Conservation (phyloP, 2,888 invertebrate genomes). For the Synergus itoensis region DNA sequence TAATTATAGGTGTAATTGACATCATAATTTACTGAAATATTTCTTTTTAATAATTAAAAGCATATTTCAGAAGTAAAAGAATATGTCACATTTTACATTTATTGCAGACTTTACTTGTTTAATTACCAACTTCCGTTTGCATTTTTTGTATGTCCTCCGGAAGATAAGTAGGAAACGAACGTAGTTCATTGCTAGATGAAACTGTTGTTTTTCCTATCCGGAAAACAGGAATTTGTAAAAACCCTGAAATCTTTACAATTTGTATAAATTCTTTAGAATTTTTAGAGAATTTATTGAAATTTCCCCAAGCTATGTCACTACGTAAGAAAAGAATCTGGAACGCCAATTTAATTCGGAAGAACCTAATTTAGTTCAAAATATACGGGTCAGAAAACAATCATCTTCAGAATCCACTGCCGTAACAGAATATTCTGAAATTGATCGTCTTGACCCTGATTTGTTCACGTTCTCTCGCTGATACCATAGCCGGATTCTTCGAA, state of each 20-base stretch:
- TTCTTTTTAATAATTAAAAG: neutral
- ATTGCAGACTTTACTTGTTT: no score
- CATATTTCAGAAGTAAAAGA: neutral
- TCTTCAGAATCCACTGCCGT: neutral
- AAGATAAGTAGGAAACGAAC: neutral
- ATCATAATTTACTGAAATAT: neutral
- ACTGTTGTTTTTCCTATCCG: neutral
- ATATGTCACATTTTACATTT: neutral
- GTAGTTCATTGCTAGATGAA: neutral
- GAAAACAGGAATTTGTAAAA: neutral
- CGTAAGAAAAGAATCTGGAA: neutral
- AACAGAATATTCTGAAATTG: conserved; percentile 5
- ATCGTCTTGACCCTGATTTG: neutral
- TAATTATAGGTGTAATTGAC: neutral
- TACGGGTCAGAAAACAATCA: conserved; percentile 30
- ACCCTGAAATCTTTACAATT: no score
- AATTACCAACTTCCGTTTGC: neutral
- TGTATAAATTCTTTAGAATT: no score
- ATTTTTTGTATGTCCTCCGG: neutral
- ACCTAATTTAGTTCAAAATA: conserved; percentile 19
- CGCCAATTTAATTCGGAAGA: conserved; percentile 15
- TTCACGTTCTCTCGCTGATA: neutral
- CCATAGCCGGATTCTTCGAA: neutral
- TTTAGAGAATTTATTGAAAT: no score
- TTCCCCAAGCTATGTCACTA: no score